Base-by-base conservation (phyloP, 2,113 vertebrate species). In the Sturnus vulgaris region DNA sequence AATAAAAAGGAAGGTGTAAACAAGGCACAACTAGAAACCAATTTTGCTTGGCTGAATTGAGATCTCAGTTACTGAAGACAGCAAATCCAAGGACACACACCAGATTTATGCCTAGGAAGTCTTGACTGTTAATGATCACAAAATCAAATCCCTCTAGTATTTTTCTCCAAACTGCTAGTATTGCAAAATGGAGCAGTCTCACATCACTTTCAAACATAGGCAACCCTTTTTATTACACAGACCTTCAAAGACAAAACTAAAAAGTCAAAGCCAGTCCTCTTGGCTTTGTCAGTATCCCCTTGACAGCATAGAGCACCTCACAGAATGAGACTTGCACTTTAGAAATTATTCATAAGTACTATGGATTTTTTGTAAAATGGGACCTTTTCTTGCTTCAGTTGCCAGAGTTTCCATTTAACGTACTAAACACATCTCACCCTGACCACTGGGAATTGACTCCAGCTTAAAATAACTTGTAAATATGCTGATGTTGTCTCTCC, bases 391-490 rank as follows among this genome's bases (percentile, higher is more conserved):
- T 95, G 79, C 77, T 94, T 80, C 57, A 72, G 25, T 76, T 90
- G 77, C 47, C 53, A 53, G 8, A 69, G 77, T 82, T 82, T 79
- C 73, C 57, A 78, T 82, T 92, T 94, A 86, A 87, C 1, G 9
- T 59, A 85, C 73, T 55, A 91, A 87, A 92, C 57, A 57, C 53
- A 49, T 37, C 75, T 89, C 66, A 68, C 68, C 53, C 66, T 59
- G 70, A 89, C 86, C 63, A 72, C 46, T 82, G 93, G 77, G 93
- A 94, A 92, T 42, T 90, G 23, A 91, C 83, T 77, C 68, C 42
- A 66, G 82, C 88, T 89, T 86, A 96, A 96, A 96, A 93, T 94
- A 94, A 89, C 93, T 78, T 88, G 71, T 70, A 88, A 86, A 88
- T 76, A 91, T 1, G 2, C 46, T 75, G 77, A 84, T 75, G 76